Evolutionary conservation across 2,113 vertebrate genomes (phyloP).

Genomic region (Peromyscus maniculatus): DNA sequence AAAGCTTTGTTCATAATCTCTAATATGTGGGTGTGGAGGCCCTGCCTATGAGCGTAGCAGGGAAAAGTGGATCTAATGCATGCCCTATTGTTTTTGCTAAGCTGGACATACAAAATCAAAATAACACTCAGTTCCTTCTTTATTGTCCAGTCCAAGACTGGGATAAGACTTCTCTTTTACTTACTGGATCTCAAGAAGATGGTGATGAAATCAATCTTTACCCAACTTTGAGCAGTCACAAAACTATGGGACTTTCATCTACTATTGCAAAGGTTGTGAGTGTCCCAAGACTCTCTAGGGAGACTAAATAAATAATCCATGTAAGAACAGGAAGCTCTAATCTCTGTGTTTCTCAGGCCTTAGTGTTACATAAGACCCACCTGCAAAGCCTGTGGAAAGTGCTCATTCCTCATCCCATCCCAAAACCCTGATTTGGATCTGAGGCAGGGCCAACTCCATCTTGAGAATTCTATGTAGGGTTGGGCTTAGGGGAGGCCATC

Average conservation of each 20-base stretch:
- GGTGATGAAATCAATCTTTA: constrained; percentile 20
- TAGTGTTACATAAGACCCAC: constrained; percentile 16
- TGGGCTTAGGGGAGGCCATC: constrained; percentile 81
- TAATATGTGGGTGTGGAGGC: not conserved
- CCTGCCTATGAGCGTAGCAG: not conserved
- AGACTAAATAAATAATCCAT: not conserved
- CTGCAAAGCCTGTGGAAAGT: constrained; percentile 56
- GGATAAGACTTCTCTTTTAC: not conserved
- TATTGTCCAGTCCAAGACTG: not conserved
- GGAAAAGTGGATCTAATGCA: not conserved
- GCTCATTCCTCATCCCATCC: constrained; percentile 59
- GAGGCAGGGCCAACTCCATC: constrained; percentile 76
- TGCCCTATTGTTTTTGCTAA: constrained; percentile 8
- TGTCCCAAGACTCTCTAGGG: not conserved
- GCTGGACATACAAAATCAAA: constrained; percentile 23
- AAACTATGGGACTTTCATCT: not conserved
- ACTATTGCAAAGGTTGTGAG: not conserved
- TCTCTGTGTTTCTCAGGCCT: not conserved
- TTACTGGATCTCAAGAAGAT: not conserved
- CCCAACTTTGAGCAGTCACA: constrained; percentile 8
- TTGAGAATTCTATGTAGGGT: constrained; percentile 76
- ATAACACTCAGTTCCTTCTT: not conserved
- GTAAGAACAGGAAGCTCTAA: not conserved
- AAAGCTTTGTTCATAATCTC: not conserved
- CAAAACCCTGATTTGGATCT: constrained; percentile 72